Percentiles rank a stretch among this genome's conserved stretches.
phyloP scores from a whole-genome alignment of 92 coral and sea anemone genomes.

The Siderastrea radians region DNA sequence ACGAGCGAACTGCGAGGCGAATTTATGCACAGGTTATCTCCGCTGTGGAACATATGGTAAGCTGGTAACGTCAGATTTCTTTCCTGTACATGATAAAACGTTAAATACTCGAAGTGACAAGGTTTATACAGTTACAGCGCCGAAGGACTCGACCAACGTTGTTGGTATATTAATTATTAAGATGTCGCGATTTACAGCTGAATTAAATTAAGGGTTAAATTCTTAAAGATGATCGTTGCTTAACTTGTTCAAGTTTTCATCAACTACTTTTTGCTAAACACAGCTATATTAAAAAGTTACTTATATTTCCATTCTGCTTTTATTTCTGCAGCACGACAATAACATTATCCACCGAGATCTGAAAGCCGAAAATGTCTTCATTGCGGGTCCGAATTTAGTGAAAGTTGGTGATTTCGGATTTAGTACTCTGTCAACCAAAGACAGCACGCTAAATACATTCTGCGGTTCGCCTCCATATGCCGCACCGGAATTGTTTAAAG shows the following conservation, averaged over 20 bases:
- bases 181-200: background rate
- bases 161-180: background rate
- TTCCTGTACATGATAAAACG: background rate
- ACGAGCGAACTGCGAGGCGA: conserved; percentile 86
- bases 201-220: background rate
- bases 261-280: background rate
- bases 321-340: conserved; percentile 81
- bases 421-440: conserved; percentile 90
- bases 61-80: conserved; percentile 7
- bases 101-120: background rate
- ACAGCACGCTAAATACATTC: conserved; percentile 91
- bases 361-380: conserved; percentile 98
- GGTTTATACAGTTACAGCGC: background rate
- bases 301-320: background rate
- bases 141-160: background rate
- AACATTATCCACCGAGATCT: conserved; percentile 97
- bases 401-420: conserved; percentile 99
- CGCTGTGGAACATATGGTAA: conserved; percentile 98
- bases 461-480: conserved; percentile 99
- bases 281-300: background rate
- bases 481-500: conserved; percentile 98
- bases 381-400: conserved; percentile 93
- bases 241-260: background rate
- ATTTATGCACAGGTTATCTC: conserved; percentile 90
- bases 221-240: background rate